Evolutionary conservation across 1,140 invertebrate genomes (phyloP).

Genomic region (Pomacea maculata): DNA sequence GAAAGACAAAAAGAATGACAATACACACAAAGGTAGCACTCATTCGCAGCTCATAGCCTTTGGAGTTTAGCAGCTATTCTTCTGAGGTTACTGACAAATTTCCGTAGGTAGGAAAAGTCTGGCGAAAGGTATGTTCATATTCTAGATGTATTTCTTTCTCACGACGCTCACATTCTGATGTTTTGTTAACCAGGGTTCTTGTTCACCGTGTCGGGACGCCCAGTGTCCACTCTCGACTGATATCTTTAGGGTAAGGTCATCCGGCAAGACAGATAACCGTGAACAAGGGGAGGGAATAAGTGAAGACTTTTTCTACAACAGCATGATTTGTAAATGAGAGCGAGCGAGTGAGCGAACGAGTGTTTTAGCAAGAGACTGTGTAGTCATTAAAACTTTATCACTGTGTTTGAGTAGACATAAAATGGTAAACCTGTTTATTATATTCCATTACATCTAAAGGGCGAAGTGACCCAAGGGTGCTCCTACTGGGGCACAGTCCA

Average conservation of each 20-base stretch:
- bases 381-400: neutral
- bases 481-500: slow-evolving; percentile 32
- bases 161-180: neutral
- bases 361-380: neutral
- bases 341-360: neutral
- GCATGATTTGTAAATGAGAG: neutral
- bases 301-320: neutral
- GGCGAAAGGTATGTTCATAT: no score
- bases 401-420: neutral
- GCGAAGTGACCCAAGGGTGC: slow-evolving; percentile 28
- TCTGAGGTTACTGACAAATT: no score
- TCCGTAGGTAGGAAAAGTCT: no score
- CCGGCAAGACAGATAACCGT: neutral
- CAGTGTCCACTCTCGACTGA: slow-evolving; percentile 30
- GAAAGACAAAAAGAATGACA: neutral
- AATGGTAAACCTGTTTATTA: neutral
- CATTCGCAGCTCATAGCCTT: no score
- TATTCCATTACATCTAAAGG: slow-evolving; percentile 22
- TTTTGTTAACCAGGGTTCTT: slow-evolving; percentile 27
- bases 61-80: no score
- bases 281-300: neutral
- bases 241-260: slow-evolving; percentile 27
- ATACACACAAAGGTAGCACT: neutral
- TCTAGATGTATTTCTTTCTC: no score
- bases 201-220: slow-evolving; percentile 25